Base-by-base conservation (phyloP, 2,113 vertebrate genomes). In the Heteronetta atricapilla region DNA sequence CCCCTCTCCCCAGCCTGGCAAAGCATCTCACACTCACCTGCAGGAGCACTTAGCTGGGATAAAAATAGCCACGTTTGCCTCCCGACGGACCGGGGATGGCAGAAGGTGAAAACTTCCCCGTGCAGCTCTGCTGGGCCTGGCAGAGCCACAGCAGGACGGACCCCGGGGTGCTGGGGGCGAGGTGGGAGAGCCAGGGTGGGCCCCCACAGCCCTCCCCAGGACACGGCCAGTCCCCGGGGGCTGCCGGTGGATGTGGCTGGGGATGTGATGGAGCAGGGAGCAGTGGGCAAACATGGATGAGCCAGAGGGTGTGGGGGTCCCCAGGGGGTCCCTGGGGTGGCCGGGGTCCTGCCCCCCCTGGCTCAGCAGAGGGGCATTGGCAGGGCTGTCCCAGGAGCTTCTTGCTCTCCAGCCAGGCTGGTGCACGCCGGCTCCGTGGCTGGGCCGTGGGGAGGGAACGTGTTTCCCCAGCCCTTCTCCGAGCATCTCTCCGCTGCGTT, bases 1-100 rank as follows among this genome's bases (percentile, higher is more conserved):
- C 53, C 33, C 34, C 20, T 86, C 52, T 94, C 33, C 29, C n/a
- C 74, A 83, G 68, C 33, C 80, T 86, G 38, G 81, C 34, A 75
- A 81, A 78, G 34, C 69, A 56, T 72, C 69, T 86, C 56, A 81
- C 2, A 1, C 74, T 86, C 59, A 77, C 73, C 85, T 89, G 86
- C 89, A 18, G 79, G 63, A 96, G 86, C 95, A 86, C 96, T 96
- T 94, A 84, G 74, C 94, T 48, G 26, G 74, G 95, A 95, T 97
- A 95, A 97, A 97, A 97, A 97, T 96, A 97, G 81, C 89, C 53
- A 23, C 33, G 66, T 90, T 95, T 90, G 86, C 74, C 58, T 97
- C 94, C 93, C 96, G 2, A 33, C 75, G 93, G 95, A 87, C 74
- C 10, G 3, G 60, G 42, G 60, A 90, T 96, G 93, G 93, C 93